Base-by-base conservation (phyloP, 1,140 invertebrate species). In the Scylla paramamosain region DNA sequence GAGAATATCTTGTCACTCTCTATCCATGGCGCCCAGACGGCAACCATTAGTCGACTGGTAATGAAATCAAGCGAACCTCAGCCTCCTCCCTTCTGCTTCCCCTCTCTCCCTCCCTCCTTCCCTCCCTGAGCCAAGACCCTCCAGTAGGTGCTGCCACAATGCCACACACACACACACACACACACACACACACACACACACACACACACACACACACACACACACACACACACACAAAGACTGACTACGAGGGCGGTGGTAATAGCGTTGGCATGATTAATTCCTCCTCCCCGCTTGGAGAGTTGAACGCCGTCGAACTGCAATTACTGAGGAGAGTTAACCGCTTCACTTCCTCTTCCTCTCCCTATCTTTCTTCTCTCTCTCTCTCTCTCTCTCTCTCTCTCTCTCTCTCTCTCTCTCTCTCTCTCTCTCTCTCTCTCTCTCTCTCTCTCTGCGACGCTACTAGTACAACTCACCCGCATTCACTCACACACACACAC, bases 51-150 rank as follows among this genome's bases (percentile, higher is more conserved):
- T 77, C 67, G 67, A 7, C 67, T 77, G 67, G 67, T 77, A 77
- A 77, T 77, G 67, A 77, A 77, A 77, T 77, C 67, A 77, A 77
- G 67, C 67, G 67, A 77, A 77, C 67, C 67, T 77, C 67, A 77
- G 67, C 67, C 67, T n/a, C 25, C 20, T n/a, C n/a, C 20, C 67
- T n/a, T 3, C 39, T 39, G 39, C 39, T 39, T 39, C 39, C 39
- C 39, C 39, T 39, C 39, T 6, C 1, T 39, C 39, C 39, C 6
- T 39, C 39, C 39, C 39, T 39, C 39, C 6, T 6, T 6, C 39
- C 39, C 39, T 39, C 39, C 39, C 39, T 39, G 39, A 39, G 6
- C 67, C 67, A 12, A n/a, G 67, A 77, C 67, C 67, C 67, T 77
- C 67, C 12, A 25, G 20, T 7, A 77, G 67, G 67, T 77, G 67